These are phyloP conservation scores for Hyphantria cunea DNA, from an alignment of 1,140 invertebrate genomes.

Conservation along the genomic window DNA sequence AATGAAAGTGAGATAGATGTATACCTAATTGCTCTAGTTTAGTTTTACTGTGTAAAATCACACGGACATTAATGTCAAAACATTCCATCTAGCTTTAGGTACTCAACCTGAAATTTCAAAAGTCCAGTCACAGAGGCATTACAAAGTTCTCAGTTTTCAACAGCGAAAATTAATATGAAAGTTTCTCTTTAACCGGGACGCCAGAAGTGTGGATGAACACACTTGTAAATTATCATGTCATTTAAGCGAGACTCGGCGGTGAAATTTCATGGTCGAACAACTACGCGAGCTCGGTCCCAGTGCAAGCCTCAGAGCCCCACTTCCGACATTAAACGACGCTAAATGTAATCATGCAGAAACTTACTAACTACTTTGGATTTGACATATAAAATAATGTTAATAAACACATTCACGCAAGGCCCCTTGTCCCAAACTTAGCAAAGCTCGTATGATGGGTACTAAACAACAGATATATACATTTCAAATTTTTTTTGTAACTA, in stretches of 20 bases:
- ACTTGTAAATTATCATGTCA: constrained; percentile 62
- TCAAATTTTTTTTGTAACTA: no score
- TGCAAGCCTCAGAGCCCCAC: constrained; percentile 23
- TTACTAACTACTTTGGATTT: constrained; percentile 5
- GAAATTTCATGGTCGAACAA: constrained; percentile 56
- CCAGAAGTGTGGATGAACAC: constrained; percentile 42
- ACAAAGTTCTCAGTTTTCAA: constrained; percentile 19
- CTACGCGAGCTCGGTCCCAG: constrained; percentile 24
- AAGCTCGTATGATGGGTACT: no score
- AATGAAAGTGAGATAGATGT: no score
- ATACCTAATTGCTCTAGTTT: no score
- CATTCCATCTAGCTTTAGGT: no score
- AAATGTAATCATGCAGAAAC: constrained; percentile 26
- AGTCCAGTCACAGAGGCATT: constrained; percentile 7
- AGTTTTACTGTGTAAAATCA: no score
- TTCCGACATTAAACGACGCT: constrained; percentile 26
- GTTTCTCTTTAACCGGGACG: constrained; percentile 35
- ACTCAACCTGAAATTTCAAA: background rate
- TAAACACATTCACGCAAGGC: no score
- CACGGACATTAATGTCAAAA: background rate
- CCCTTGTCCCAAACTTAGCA: no score
- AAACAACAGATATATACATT: no score
- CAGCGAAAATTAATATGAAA: constrained; percentile 37
- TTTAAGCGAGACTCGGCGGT: constrained; percentile 49
- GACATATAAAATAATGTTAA: no score